Conservation (phyloP, 2,113 vertebrate genomes). For the Gobiocypris rarus region DNA sequence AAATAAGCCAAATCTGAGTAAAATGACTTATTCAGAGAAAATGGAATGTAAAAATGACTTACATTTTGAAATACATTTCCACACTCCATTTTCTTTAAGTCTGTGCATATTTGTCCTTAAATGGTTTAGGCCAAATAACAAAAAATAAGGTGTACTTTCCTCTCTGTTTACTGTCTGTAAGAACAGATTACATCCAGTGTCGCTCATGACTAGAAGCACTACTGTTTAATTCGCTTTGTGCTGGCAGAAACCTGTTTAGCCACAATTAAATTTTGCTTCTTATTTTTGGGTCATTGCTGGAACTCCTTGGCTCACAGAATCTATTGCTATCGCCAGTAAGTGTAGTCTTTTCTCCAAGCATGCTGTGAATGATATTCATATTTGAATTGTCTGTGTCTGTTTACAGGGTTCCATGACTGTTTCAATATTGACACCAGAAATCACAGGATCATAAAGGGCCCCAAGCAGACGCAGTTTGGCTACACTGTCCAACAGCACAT, state of each 20-base stretch:
- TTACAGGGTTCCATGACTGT: constrained; percentile 79
- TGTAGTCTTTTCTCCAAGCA: constrained; percentile 14
- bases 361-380: constrained; percentile 5
- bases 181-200: not conserved
- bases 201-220: not conserved
- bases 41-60: not conserved
- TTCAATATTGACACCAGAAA: constrained; percentile 92
- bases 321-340: constrained; percentile 24
- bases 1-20: not conserved
- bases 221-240: constrained; percentile 6
- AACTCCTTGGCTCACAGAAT: not conserved
- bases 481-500: constrained; percentile 96
- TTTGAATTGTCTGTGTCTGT: constrained; percentile 53
- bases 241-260: constrained; percentile 36
- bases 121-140: no score
- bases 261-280: constrained; percentile 29
- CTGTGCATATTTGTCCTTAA: not conserved
- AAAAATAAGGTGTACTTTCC: not conserved
- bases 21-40: not conserved
- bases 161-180: not conserved
- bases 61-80: not conserved
- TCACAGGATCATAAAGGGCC: constrained; percentile 85
- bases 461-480: constrained; percentile 89
- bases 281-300: constrained; percentile 3
- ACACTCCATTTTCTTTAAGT: not conserved